Evolutionary conservation across 1,140 invertebrate genomes (phyloP).

Genomic region (Lepidurus packardi): DNA sequence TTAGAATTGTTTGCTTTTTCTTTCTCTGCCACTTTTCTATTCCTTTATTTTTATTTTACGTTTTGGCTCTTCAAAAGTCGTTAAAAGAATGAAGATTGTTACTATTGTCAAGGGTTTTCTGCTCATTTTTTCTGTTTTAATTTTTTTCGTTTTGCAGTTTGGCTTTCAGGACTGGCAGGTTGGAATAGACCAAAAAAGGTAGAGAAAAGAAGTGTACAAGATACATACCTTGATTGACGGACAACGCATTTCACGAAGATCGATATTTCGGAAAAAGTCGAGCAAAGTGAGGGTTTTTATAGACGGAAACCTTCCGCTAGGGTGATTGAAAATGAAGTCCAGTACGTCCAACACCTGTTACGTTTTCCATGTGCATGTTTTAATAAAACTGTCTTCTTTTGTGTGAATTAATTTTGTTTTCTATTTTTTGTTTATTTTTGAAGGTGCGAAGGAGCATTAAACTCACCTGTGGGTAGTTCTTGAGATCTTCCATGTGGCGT

Average conservation of each 20-base stretch:
- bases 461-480: slow-evolving; percentile 65
- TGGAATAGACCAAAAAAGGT: background rate
- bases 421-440: slow-evolving; percentile 32
- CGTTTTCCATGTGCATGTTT: background rate
- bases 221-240: slow-evolving; percentile 24
- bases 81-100: slow-evolving; percentile 13
- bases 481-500: slow-evolving; percentile 63
- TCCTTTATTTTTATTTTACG: background rate
- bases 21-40: background rate
- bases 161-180: background rate
- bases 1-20: background rate
- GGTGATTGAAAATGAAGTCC: slow-evolving; percentile 69
- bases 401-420: background rate
- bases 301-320: slow-evolving; percentile 56
- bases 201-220: background rate
- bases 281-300: slow-evolving; percentile 71
- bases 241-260: slow-evolving; percentile 70
- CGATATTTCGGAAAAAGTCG: slow-evolving; percentile 79
- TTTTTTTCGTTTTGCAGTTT: no score
- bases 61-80: background rate
- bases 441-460: slow-evolving; percentile 15
- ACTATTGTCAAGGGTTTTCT: slow-evolving; percentile 18
- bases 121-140: background rate
- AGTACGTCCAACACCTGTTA: slow-evolving; percentile 67
- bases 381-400: background rate